These are phyloP conservation scores for Anthonomus grandis DNA, from an alignment of 1,140 invertebrate species.

Conservation along the genomic window DNA sequence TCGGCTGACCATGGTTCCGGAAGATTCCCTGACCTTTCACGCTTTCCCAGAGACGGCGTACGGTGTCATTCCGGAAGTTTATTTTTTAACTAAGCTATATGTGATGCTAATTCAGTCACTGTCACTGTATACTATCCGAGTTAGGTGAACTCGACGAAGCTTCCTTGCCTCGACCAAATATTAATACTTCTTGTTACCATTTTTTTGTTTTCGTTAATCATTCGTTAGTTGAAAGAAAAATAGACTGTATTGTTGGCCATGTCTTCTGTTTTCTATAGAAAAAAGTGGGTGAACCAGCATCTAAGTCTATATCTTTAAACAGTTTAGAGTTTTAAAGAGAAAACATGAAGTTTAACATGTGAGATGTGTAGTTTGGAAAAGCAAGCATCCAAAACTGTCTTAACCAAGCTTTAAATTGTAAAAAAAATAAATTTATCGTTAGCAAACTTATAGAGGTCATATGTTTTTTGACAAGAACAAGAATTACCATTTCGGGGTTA, in stretches of 20 bases:
- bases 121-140: too few species aligned
- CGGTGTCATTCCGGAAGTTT: too few species aligned
- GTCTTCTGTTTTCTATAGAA: background rate
- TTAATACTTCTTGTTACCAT: too few species aligned
- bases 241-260: background rate
- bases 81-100: too few species aligned
- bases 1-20: too few species aligned
- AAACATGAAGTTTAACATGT: constrained; percentile 7
- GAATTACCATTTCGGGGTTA: background rate
- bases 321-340: constrained; percentile 1
- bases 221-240: background rate
- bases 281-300: background rate
- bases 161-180: too few species aligned
- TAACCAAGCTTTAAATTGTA: background rate
- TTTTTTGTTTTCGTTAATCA: too few species aligned
- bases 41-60: too few species aligned
- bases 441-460: background rate
- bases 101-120: too few species aligned
- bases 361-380: constrained; percentile 1
- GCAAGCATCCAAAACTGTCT: background rate
- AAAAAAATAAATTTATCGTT: background rate
- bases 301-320: constrained; percentile 1
- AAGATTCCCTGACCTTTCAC: too few species aligned
- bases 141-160: too few species aligned
- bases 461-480: background rate